These are phyloP conservation scores for Phalangium opilio DNA, from an alignment of 2,888 invertebrate species.

Conservation along the genomic window DNA sequence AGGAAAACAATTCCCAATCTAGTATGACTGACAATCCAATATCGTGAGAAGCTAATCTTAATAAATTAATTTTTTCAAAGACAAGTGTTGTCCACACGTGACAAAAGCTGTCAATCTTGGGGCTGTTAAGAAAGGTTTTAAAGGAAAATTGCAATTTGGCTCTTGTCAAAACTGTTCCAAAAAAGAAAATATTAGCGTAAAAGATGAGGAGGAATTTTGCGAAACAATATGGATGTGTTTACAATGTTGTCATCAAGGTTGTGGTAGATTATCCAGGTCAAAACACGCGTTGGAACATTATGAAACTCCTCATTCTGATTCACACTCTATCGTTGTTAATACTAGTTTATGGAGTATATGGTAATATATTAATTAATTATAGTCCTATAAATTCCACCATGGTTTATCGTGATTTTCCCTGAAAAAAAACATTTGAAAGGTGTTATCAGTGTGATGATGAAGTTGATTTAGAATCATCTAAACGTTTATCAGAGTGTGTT, in stretches of 20 bases:
- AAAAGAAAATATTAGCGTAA: neutral
- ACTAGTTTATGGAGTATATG: conserved; percentile 54
- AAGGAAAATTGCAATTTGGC: conserved; percentile 34
- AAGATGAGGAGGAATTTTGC: neutral
- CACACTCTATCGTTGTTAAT: conserved; percentile 54
- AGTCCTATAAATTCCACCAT: too few species aligned
- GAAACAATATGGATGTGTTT: conserved; percentile 52
- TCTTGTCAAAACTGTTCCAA: conserved; percentile 1
- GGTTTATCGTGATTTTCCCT: neutral
- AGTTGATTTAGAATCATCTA: conserved; percentile 30
- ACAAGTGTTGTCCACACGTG: conserved; percentile 29
- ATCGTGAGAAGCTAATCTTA: too few species aligned
- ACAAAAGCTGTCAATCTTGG: conserved; percentile 49
- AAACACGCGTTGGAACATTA: conserved; percentile 60
- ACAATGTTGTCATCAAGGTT: conserved; percentile 60
- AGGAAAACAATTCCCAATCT: too few species aligned
- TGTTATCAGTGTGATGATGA: conserved; percentile 63
- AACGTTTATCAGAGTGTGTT: conserved; percentile 50
- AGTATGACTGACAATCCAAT: too few species aligned
- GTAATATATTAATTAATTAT: conserved; percentile 22
- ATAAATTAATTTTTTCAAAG: too few species aligned
- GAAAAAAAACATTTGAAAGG: conserved; percentile 21
- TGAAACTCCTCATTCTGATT: conserved; percentile 56
- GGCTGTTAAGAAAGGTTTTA: conserved; percentile 43
- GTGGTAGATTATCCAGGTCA: conserved; percentile 46